Conservation (phyloP, 2,113 vertebrate genomes). For the Chlorodrepanis virens region DNA sequence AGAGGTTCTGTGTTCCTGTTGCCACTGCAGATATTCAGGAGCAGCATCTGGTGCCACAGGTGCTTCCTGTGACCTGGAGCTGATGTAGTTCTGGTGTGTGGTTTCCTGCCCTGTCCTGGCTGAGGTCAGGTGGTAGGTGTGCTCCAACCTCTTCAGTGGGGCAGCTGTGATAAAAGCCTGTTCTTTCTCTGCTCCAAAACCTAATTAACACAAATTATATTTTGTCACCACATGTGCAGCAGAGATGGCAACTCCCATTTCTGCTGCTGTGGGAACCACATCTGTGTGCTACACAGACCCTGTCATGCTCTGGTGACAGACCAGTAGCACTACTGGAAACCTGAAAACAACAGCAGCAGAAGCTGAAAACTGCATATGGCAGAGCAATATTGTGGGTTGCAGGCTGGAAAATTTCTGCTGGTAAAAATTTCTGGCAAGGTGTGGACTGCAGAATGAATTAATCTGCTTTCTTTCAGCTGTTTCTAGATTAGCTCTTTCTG, state of each 20-base stretch:
- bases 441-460: background rate
- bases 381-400: background rate
- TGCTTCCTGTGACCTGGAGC: slow-evolving; percentile 40
- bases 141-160: background rate
- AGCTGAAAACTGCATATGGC: background rate
- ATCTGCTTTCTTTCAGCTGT: background rate
- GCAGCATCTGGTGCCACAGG: slow-evolving; percentile 16
- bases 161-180: background rate
- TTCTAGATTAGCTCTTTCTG: background rate
- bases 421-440: background rate
- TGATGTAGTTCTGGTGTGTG: background rate
- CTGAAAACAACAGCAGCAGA: background rate
- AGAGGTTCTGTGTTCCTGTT: background rate
- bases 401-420: background rate
- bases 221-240: background rate
- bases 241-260: background rate
- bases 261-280: background rate
- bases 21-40: background rate
- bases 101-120: slow-evolving; percentile 5
- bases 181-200: background rate
- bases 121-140: background rate
- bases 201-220: background rate
- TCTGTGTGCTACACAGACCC: background rate
- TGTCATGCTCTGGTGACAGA: background rate
- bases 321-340: background rate